Conservation (phyloP, 1,140 invertebrate genomes). For the Diploscapter pachys region DNA sequence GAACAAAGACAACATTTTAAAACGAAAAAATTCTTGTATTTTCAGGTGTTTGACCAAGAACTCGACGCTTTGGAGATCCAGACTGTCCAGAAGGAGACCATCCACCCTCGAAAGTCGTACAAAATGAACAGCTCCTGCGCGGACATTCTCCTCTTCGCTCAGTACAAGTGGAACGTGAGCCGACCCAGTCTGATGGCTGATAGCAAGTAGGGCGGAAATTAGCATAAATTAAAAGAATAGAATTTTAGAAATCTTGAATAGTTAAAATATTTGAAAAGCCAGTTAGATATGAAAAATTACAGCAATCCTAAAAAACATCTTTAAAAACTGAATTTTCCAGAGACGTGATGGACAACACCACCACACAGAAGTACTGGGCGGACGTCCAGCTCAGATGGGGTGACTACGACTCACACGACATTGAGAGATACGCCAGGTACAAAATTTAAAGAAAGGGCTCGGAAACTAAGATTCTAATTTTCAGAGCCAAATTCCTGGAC, state of each 20-base stretch:
- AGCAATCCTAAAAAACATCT: neutral
- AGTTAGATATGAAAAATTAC: no score
- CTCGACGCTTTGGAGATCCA: conserved; percentile 97
- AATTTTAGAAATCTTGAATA: no score
- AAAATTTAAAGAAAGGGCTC: neutral
- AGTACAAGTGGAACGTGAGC: conserved; percentile 99
- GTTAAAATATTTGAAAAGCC: no score
- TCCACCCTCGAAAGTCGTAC: conserved; percentile 98
- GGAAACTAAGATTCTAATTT: conserved; percentile 22
- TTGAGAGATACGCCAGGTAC: conserved; percentile 81
- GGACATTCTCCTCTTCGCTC: conserved; percentile 94
- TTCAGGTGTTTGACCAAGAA: conserved; percentile 90
- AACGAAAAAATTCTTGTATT: no score
- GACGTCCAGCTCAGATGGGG: conserved; percentile 98
- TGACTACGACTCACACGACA: conserved; percentile 98
- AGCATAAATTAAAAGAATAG: conserved; percentile 40
- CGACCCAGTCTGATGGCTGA: conserved; percentile 91
- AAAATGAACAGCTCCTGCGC: conserved; percentile 99
- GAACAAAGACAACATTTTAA: no score
- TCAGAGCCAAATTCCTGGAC: conserved; percentile 91
- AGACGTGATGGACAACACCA: conserved; percentile 93
- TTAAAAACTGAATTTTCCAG: conserved; percentile 8
- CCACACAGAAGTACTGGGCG: conserved; percentile 99
- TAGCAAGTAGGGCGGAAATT: conserved; percentile 70
- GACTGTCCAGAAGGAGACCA: conserved; percentile 99